phyloP scores from a whole-genome alignment of 2,797 vertebrate species.

The Morus bassanus region DNA sequence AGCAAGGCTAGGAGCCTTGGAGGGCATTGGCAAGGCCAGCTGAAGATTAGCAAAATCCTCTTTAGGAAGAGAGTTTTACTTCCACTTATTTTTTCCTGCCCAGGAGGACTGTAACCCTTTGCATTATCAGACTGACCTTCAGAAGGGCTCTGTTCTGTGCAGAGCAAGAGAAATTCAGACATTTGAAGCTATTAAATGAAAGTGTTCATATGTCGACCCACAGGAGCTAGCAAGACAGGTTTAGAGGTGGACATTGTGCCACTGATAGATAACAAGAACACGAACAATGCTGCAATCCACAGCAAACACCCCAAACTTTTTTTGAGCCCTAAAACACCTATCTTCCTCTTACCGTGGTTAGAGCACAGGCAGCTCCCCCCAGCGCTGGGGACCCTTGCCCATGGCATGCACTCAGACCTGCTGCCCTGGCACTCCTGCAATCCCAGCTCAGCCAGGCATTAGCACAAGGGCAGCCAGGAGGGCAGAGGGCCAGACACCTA shows the following conservation, averaged over 20 bases:
- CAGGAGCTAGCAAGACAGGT: not conserved
- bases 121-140: slow-evolving; percentile 11
- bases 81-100: slow-evolving; percentile 17
- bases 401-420: rapidly evolving
- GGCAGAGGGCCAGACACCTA: not conserved
- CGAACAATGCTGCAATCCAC: rapidly evolving
- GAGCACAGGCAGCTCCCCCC: not conserved
- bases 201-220: not conserved
- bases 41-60: slow-evolving; percentile 60
- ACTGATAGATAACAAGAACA: not conserved
- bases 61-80: slow-evolving; percentile 48
- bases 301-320: not conserved
- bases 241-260: not conserved
- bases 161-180: not conserved
- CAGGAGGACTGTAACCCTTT: slow-evolving; percentile 7
- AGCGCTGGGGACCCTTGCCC: rapidly evolving
- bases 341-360: not conserved
- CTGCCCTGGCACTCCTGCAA: not conserved
- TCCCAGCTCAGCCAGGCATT: not conserved
- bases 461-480: not conserved
- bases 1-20: slow-evolving; percentile 33
- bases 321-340: not conserved
- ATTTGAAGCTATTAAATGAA: not conserved
- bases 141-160: not conserved
- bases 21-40: slow-evolving; percentile 43